Base-by-base conservation (phyloP, 2,888 invertebrate genomes). In the Sphecodes monilicornis region DNA sequence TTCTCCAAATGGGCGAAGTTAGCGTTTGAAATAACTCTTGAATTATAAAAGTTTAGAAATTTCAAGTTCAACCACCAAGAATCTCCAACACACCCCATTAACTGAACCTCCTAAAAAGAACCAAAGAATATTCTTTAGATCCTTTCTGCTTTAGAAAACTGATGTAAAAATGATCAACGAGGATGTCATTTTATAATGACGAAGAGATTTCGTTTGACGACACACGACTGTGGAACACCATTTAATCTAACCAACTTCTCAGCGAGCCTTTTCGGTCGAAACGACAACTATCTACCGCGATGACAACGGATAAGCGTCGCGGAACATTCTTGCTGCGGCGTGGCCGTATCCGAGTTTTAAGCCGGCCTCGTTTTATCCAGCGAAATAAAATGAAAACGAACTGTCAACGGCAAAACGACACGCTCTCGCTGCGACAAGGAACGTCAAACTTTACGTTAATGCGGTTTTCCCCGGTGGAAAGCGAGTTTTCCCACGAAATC, bases 391-490 rank as follows among this genome's bases (percentile, higher is more conserved):
- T 76, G 80, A 70, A 80, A 77, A 80, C 77, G 76, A 79, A 70
- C 89, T 80, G 83, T 85, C 80, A 70, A 75, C 82, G 80, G 73
- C 69, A 79, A 86, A 79, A 82, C 75, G 70, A 64, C 70, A 46
- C 74, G 70, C 80, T 71, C 81, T 72, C 76, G 29, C 36, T 68
- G 71, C 64, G 71, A 73, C 82, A 77, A 79, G 36, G 82, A 76
- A 82, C 85, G 82, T 85, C 80, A 86, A 89, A 89, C 89, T 89
- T 89, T 89, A 89, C 87, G 89, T 88, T 88, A 90, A 89, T 82
- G 88, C 76, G 84, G 85, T 86, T 90, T 88, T 81, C 78, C 74
- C 76, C 66, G 68, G 78, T 72, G 88, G 78, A 85, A 85, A 89
- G 78, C 78, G 85, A 88, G 82, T 86, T 89, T 89, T 84, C 85